Base-by-base conservation (phyloP, 2,888 invertebrate genomes). In the Eristalis tenax region DNA sequence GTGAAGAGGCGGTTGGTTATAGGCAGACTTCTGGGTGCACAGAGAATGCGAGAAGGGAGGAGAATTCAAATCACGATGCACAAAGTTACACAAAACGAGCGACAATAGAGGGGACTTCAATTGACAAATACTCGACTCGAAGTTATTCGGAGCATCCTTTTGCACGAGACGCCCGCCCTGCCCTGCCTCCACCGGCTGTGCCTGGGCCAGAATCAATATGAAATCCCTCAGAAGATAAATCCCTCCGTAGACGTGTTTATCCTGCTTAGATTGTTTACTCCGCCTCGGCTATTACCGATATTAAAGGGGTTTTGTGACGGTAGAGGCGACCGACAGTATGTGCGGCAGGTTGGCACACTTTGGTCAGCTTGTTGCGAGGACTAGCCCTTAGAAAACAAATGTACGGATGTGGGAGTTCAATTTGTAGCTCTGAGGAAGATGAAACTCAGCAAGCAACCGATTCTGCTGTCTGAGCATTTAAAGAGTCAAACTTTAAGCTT, bases 51-150 rank as follows among this genome's bases (percentile, higher is more conserved):
- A 26, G 26, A 8, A 4, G 32, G 28, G 18, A n/a, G 11, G 13
- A 57, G 71, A 63, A 79, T 80, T 63, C 28, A 69, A 74, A 74
- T 73, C 73, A 35, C 40, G 63, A 64, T 75, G 56, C 65, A 65
- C 18, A 50, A 50, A 50, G 50, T 23, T 22, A 50, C 6, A 50
- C 63, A 50, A 61, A 40, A 1, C 43, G 15, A n/a, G 18, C 38
- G 38, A 40, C 61, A 61, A 28, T 4, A 32, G 32, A 13, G 50
- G 26, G 23, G 43, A 63, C 10, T 63, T 50, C 73, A 63, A 63
- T 63, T 63, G 74, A 80, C 68, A 80, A 71, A 80, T 68, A 15
- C 28, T n/a, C 68, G 43, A 18, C 61, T n/a, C 50, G n/a, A n/a
- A 61, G 15, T 59, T 59, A 18, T 26, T 43, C 66, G 32, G 35